phyloP scores from a whole-genome alignment of 1,140 invertebrate genomes.

The Pogonomyrmex californicus region DNA sequence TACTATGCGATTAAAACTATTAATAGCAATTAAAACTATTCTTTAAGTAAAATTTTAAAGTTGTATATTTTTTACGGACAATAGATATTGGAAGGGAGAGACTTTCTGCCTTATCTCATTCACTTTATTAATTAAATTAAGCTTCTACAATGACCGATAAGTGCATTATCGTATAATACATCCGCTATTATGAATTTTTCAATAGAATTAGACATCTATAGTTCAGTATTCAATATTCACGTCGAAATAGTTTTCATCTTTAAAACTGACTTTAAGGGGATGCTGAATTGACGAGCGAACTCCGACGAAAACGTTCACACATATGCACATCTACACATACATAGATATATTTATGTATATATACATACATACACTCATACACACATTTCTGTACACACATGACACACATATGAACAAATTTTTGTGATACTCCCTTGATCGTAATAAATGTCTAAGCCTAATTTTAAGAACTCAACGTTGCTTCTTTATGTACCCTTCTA shows the following conservation, averaged over 20 bases:
- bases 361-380: too few relatives aligned
- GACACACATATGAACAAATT: too few relatives aligned
- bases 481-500: too few relatives aligned
- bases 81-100: neutral
- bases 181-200: constrained; percentile 10
- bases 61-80: neutral
- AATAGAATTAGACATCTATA: neutral
- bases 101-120: constrained; percentile 23
- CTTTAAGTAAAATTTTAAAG: neutral
- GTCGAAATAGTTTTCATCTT: neutral
- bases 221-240: neutral
- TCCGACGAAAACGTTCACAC: too few relatives aligned
- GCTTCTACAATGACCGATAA: neutral
- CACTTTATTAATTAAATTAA: constrained; percentile 19
- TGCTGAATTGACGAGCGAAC: too few relatives aligned
- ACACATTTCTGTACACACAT: too few relatives aligned
- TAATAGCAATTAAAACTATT: too few relatives aligned
- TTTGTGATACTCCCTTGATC: too few relatives aligned
- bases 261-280: neutral
- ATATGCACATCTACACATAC: too few relatives aligned
- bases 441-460: too few relatives aligned
- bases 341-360: too few relatives aligned
- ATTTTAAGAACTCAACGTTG: too few relatives aligned
- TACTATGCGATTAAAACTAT: neutral
- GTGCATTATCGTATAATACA: neutral